Percentiles rank a stretch among this genome's conserved stretches.
Evolutionary conservation across 2,888 invertebrate genomes (phyloP).

Genomic region (Pogonocherus hispidulus): DNA sequence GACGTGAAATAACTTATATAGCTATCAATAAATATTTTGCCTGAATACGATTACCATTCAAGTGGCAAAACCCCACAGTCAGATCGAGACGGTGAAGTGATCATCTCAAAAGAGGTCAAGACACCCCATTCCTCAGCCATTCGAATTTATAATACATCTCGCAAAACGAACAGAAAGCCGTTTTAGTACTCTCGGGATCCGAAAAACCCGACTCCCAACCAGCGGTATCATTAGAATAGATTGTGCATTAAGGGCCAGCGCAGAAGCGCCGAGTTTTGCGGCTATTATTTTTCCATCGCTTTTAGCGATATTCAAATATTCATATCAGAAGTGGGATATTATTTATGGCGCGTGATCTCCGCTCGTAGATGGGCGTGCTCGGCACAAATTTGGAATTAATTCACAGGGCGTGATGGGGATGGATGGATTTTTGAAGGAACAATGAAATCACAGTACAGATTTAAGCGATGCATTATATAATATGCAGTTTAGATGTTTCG

Average conservation of each 20-base stretch:
- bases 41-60: no score
- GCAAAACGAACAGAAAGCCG: conserved; percentile 14
- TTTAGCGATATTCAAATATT: conserved; percentile 27
- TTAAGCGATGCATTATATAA: no score
- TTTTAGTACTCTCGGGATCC: conserved; percentile 3
- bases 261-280: conserved; percentile 4
- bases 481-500: no score
- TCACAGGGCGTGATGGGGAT: not conserved
- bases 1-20: no score
- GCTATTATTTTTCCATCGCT: conserved; percentile 27
- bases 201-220: conserved; percentile 11
- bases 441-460: no score
- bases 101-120: conserved; percentile 1
- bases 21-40: no score
- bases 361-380: not conserved
- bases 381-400: conserved; percentile 1
- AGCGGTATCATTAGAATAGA: conserved; percentile 22
- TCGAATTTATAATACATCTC: conserved; percentile 11
- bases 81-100: not conserved
- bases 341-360: not conserved
- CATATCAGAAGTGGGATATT: conserved; percentile 16
- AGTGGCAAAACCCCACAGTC: not conserved
- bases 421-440: no score
- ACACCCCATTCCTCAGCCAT: not conserved
- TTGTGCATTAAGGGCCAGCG: conserved; percentile 16